These are phyloP conservation scores for Choristoneura rosaceana DNA, from an alignment of 2,888 invertebrate species.

Conservation along the genomic window DNA sequence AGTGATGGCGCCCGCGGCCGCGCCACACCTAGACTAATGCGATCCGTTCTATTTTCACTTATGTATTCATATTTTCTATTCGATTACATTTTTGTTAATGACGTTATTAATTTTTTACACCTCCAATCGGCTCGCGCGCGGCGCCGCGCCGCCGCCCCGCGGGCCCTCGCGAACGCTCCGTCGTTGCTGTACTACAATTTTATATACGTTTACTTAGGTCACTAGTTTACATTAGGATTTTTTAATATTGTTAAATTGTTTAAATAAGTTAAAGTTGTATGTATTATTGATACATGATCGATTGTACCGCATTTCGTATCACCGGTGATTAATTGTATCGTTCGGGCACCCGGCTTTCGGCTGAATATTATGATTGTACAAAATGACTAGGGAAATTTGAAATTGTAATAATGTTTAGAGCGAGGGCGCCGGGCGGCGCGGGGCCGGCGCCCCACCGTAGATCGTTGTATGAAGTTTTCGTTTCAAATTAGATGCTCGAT, in stretches of 20 bases:
- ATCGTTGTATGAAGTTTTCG: slow-evolving; percentile 76
- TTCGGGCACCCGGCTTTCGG: slow-evolving; percentile 79
- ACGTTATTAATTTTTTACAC: slow-evolving; percentile 81
- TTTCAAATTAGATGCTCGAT: slow-evolving; percentile 81
- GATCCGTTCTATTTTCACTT: slow-evolving; percentile 78
- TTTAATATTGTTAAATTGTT: slow-evolving; percentile 83
- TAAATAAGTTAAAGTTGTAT: slow-evolving; percentile 83
- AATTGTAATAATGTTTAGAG: slow-evolving; percentile 73
- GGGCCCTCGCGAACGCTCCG: slow-evolving; percentile 65
- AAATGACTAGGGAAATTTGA: slow-evolving; percentile 74
- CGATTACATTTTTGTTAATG: slow-evolving; percentile 83
- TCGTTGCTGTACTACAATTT: slow-evolving; percentile 71
- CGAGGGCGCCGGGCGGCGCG: slow-evolving; percentile 53
- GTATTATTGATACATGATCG: slow-evolving; percentile 79
- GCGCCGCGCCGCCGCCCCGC: slow-evolving; percentile 51
- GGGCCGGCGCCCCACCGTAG: slow-evolving; percentile 62
- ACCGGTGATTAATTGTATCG: slow-evolving; percentile 67
- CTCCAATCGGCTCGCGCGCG: slow-evolving; percentile 58
- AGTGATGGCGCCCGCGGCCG: slow-evolving; percentile 55
- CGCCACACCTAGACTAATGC: slow-evolving; percentile 81
- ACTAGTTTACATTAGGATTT: slow-evolving; percentile 81
- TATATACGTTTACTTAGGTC: slow-evolving; percentile 77
- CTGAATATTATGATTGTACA: slow-evolving; percentile 82
- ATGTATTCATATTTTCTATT: slow-evolving; percentile 83
- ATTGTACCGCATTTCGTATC: slow-evolving; percentile 77